Evolutionary conservation across 2,888 invertebrate genomes (phyloP).

Genomic region (Chorisops tibialis): DNA sequence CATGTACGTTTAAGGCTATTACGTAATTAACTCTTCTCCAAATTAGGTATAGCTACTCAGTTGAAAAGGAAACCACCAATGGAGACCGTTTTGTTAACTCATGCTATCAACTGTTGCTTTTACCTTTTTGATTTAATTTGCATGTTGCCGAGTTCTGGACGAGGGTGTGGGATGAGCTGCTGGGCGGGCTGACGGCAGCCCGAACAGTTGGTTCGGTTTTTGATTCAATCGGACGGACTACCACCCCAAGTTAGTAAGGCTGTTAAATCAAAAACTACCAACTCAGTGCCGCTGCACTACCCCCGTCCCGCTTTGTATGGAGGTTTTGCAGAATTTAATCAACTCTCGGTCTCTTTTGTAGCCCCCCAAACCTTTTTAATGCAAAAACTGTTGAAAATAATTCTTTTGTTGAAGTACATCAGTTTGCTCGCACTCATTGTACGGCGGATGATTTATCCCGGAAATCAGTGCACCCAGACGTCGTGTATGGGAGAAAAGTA

Average conservation of each 20-base stretch:
- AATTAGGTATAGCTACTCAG: constrained; percentile 17
- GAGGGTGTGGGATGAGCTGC: no score
- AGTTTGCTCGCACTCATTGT: constrained; percentile 22
- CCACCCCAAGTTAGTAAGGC: no score
- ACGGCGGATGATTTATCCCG: constrained; percentile 15
- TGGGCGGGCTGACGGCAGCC: no score
- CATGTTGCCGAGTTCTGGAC: no score
- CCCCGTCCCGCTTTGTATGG: no score
- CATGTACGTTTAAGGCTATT: constrained; percentile 8
- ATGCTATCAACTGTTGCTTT: constrained; percentile 27
- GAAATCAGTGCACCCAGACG: constrained; percentile 14
- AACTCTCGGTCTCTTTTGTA: constrained; percentile 15
- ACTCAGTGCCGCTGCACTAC: no score
- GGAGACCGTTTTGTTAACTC: constrained; percentile 17
- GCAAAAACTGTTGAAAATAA: constrained; percentile 22
- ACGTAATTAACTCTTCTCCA: constrained; percentile 23
- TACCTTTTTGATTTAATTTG: constrained; percentile 28
- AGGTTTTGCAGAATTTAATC: constrained; percentile 21
- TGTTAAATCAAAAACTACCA: no score
- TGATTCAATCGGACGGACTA: not conserved
- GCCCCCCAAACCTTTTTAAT: constrained; percentile 1
- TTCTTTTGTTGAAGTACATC: constrained; percentile 23
- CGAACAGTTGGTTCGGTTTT: constrained; percentile 21
- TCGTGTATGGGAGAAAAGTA: not conserved
- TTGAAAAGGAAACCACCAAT: constrained; percentile 21